A percentile compares a stretch with the other conserved stretches of the same genome.
phyloP scores from a whole-genome alignment of 2,888 invertebrate species.

The Synanthedon andrenaeformis region DNA sequence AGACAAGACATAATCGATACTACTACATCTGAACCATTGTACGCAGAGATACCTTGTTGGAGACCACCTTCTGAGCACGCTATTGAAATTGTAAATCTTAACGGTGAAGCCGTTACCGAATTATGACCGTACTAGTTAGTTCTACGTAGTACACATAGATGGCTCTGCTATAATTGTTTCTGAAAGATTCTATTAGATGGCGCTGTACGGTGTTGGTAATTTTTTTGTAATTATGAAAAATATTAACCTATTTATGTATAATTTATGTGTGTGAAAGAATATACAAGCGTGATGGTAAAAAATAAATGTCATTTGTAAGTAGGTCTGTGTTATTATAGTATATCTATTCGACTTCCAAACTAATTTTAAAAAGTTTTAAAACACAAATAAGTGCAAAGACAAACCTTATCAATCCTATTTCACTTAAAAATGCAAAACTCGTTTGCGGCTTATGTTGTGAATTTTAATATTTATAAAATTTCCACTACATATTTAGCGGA shows the following conservation, averaged over 20 bases:
- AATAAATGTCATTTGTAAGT: too few species aligned
- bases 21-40: constrained; percentile 70
- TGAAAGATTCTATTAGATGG: background rate
- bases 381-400: too few species aligned
- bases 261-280: background rate
- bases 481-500: too few species aligned
- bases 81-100: constrained; percentile 49
- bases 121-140: constrained; percentile 39
- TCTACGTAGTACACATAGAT: constrained; percentile 22
- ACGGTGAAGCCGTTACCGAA: constrained; percentile 64
- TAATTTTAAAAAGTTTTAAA: too few species aligned
- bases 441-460: too few species aligned
- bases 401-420: too few species aligned
- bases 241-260: background rate
- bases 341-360: too few species aligned
- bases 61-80: constrained; percentile 60
- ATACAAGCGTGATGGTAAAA: background rate
- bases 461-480: too few species aligned
- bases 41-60: constrained; percentile 76
- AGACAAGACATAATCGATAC: constrained; percentile 40
- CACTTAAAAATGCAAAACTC: too few species aligned
- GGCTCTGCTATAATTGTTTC: constrained; percentile 18
- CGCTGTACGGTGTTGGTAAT: background rate
- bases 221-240: background rate
- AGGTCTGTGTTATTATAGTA: too few species aligned